Evolutionary conservation across 2,888 invertebrate species (phyloP), one percentile per base, ranked within the genome.

Genomic region (Patella ulyssiponensis): DNA sequence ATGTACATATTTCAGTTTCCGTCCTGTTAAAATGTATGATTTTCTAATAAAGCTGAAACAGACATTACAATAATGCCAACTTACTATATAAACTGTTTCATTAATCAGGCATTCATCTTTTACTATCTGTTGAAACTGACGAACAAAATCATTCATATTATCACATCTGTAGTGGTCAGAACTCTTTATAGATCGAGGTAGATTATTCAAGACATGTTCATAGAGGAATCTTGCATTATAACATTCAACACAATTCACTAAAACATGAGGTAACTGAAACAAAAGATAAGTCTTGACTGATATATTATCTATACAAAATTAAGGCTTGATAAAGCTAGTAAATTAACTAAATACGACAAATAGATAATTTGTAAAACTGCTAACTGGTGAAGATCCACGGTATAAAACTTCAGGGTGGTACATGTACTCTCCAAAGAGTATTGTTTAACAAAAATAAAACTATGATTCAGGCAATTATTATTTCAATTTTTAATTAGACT

Each of bases 201-300:
- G 91, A 79, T 94, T 94, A 75, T 94, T 93, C 75, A 97, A 89
- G 79, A 96, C 94, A 78, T 94, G 94, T 91, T 97, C 96, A 85
- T 94, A 95, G 83, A 97, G 92, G 79, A 96, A 94, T 91, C 95
- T 95, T 12, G 94, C 93, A 12, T 94, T 94, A 90, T 96, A 96
- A 90, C 95, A 96, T 92, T 97, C 97, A 11, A 96, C 94, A 89
- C 96, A 95, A 92, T 96, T 96, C 52, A 97, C 92, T 64, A 94
- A 89, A 53, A 95, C 94, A 86, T 94, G 86, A 4, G 86, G 88
- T 17, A 88, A 79, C 91, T 91, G 84, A 27, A 81, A 84, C 64
- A 78, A 17, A 17, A 33, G 75, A 78, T 71, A 53, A 74, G 5
- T 33, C 14, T 9, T 33, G 33, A 33, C 33, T 33, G 33, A 33